Evolutionary conservation across 2,113 vertebrate species (phyloP).

Genomic region (Hyperopisus bebe): DNA sequence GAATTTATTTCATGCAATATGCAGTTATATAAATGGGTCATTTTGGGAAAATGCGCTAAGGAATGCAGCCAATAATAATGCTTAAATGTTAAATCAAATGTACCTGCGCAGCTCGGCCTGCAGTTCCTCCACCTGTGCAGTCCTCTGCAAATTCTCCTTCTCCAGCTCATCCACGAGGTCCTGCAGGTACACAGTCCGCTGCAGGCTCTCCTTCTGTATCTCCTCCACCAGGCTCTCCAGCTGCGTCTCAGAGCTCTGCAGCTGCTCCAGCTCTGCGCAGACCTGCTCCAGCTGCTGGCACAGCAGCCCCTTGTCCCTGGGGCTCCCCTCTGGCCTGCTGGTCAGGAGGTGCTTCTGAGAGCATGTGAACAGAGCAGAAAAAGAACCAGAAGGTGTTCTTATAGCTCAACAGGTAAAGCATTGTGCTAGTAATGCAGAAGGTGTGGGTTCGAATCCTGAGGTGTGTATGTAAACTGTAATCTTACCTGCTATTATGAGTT

Average conservation of each 20-base stretch:
- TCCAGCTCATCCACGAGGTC: conserved; percentile 20
- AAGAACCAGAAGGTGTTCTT: not conserved
- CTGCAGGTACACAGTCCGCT: not conserved
- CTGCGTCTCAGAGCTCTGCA: conserved; percentile 52
- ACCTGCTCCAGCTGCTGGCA: conserved; percentile 51
- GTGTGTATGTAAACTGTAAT: not conserved
- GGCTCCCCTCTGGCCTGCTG: conserved; percentile 39
- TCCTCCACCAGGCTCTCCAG: conserved; percentile 52
- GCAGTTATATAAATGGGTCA: not conserved
- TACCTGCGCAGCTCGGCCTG: conserved; percentile 28
- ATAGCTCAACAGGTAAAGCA: not conserved
- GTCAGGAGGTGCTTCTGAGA: conserved; percentile 40
- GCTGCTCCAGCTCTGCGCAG: conserved; percentile 35
- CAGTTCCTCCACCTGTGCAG: conserved; percentile 10
- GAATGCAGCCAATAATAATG: not conserved
- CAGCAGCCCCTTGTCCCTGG: conserved; percentile 40
- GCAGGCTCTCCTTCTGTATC: conserved; percentile 45
- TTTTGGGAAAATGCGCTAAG: not conserved
- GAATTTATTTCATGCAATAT: not conserved
- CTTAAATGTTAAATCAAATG: not conserved
- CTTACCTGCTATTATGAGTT: not conserved
- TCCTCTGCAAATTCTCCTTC: conserved; percentile 32
- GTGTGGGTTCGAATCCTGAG: not conserved
- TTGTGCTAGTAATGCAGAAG: not conserved
- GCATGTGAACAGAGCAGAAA: not conserved